Percentiles rank a stretch among this genome's conserved stretches.
phyloP scores from a whole-genome alignment of 2,113 vertebrate species.

The Notarius quadriscutis region DNA sequence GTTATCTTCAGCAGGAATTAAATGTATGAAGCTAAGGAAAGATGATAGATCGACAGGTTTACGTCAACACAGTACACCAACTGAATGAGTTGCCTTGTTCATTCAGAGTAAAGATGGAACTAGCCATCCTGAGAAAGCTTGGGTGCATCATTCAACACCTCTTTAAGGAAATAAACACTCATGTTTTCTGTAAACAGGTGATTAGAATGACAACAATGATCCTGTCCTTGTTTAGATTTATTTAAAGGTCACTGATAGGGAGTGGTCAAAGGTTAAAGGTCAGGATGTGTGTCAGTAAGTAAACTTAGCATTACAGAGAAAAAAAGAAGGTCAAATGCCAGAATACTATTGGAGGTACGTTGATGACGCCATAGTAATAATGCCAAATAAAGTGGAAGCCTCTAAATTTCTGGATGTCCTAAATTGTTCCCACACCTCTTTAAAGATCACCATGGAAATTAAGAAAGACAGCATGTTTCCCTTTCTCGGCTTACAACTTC shows the following conservation, averaged over 20 bases:
- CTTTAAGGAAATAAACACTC: slow-evolving; percentile 37
- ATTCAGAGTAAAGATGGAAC: background rate
- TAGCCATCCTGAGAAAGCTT: background rate
- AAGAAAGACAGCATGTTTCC: no score
- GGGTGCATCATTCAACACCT: slow-evolving; percentile 23
- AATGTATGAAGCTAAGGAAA: background rate
- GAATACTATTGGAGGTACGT: no score
- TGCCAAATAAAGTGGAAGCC: no score
- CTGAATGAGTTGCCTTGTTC: background rate
- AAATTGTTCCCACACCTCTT: no score
- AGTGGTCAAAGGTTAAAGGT: slow-evolving; percentile 48
- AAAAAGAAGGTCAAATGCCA: background rate
- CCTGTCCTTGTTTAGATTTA: slow-evolving; percentile 2
- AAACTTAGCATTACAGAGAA: slow-evolving; percentile 1
- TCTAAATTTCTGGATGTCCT: no score
- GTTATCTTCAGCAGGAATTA: background rate
- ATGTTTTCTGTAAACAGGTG: background rate
- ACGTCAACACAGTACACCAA: background rate
- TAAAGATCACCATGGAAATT: no score
- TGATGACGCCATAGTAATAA: no score
- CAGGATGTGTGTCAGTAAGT: slow-evolving; percentile 24
- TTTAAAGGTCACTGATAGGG: slow-evolving; percentile 34
- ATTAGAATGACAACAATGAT: slow-evolving; percentile 19
- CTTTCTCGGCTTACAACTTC: no score
- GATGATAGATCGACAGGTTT: background rate